Base-by-base conservation (phyloP, 2,797 vertebrate genomes). In the Orientallactaga sibirica region DNA sequence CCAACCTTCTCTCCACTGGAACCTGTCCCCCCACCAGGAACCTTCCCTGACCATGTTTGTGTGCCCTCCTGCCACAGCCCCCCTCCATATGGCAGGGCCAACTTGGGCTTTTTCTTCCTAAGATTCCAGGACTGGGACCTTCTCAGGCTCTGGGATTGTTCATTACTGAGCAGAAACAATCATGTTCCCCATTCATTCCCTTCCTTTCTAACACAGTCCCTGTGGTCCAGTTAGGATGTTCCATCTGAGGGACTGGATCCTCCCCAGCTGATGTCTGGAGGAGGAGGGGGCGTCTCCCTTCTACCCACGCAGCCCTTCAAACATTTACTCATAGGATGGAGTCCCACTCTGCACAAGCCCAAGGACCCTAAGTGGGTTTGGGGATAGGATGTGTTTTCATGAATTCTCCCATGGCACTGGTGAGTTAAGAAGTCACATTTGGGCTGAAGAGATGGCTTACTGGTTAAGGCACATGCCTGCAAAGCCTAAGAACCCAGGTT, bases 141-240 rank as follows among this genome's bases (percentile, higher is more conserved):
- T 19, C 14, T 71, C 20, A 41, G 19, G 16, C 52, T 48, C 68
- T 67, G 55, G 37, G 86, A 85, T 70, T 41, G n/a, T 5, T 61
- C 64, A 43, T 62, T 74, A 74, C 7, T 88, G 33, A 86, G 71
- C 16, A 22, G 55, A 93, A 86, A 83, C 33, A 29, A 78, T 75
- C 66, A 24, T 37, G 15, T 43, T 43, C n/a, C 84, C 14, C 48
- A 1, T 22, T 29, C 83, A 87, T 25, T 52, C 43, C 43, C 43
- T 61, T 2, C 25, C 5, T 24, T 37, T 55, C 0, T 25, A 55
- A 11, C 76, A 14, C n/a, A 7, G 86, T 79, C 15, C n/a, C 68
- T 18, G 27, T 1, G 52, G 41, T 20, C n/a, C 19, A 24, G 41
- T 24, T 64, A 41, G 12, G 9, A 79, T 29, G 33, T 27, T 16